These are phyloP conservation scores for Dendroctonus valens DNA, from an alignment of 1,140 invertebrate genomes.

Conservation along the genomic window DNA sequence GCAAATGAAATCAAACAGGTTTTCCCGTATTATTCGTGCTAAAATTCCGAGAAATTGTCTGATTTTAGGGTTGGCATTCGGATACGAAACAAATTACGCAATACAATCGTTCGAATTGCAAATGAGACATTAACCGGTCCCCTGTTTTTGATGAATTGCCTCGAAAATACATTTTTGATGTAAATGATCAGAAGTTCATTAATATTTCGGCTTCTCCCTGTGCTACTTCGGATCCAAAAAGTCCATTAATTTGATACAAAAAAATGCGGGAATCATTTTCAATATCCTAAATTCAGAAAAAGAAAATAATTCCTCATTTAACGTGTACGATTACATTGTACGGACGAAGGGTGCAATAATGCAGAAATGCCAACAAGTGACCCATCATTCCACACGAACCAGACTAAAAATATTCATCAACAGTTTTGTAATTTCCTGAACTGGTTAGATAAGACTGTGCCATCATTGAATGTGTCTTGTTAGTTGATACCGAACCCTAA, in stretches of 20 bases:
- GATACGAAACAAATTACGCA: slow-evolving; percentile 27
- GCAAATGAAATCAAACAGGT: slow-evolving; percentile 15
- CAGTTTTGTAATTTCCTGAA: slow-evolving; percentile 19
- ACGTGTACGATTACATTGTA: no score
- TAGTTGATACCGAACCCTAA: slow-evolving; percentile 22
- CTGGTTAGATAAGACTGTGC: slow-evolving; percentile 11
- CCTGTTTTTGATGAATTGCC: slow-evolving; percentile 8
- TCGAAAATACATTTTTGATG: slow-evolving; percentile 18
- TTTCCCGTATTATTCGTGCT: slow-evolving; percentile 5
- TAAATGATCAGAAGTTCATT: slow-evolving; percentile 17
- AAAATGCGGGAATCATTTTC: no score
- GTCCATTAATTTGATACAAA: no score
- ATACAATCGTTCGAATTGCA: slow-evolving; percentile 32
- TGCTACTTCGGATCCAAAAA: no score
- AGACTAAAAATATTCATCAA: slow-evolving; percentile 7
- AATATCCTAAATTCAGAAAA: no score
- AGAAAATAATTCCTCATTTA: no score
- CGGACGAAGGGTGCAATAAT: neutral
- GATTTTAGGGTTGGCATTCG: neutral
- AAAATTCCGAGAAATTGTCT: slow-evolving; percentile 12
- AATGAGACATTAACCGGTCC: slow-evolving; percentile 29
- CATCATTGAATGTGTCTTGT: slow-evolving; percentile 23
- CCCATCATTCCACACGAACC: neutral
- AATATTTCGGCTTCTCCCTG: slow-evolving; percentile 3
- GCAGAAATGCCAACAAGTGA: slow-evolving; percentile 11